Percentiles rank a stretch among this genome's conserved stretches.
phyloP scores from a whole-genome alignment of 2,113 vertebrate species.

The Azemiops feae region DNA sequence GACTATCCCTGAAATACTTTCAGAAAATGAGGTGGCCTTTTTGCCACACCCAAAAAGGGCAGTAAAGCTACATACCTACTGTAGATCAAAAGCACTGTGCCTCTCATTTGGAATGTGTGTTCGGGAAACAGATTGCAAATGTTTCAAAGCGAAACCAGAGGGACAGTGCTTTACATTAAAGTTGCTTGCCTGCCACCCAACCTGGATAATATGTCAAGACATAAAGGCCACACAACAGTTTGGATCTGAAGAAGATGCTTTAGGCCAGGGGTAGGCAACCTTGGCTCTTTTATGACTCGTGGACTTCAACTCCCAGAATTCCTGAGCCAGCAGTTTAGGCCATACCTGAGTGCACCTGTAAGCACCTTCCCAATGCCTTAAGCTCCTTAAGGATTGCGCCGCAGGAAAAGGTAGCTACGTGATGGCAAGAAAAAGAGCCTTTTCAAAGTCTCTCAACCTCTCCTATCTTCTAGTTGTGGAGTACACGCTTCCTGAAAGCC shows the following conservation, averaged over 20 bases:
- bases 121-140: not conserved
- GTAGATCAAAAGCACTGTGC: not conserved
- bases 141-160: not conserved
- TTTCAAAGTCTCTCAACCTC: not conserved
- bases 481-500: not conserved
- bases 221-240: not conserved
- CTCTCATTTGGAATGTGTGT: not conserved
- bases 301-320: no score
- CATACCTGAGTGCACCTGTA: not conserved
- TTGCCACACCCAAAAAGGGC: not conserved
- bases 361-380: not conserved
- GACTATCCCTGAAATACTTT: not conserved
- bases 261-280: not conserved
- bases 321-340: not conserved
- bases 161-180: not conserved
- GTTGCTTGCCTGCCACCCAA: not conserved
- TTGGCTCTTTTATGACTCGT: no score
- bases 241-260: not conserved
- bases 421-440: not conserved
- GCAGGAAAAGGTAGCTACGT: not conserved
- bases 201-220: not conserved
- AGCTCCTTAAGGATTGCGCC: not conserved
- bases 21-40: not conserved
- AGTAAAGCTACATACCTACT: not conserved
- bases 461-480: not conserved